A percentile compares a stretch with the other conserved stretches of the same genome.
phyloP scores from a whole-genome alignment of 2,797 vertebrate genomes.

The Valencia hispanica region DNA sequence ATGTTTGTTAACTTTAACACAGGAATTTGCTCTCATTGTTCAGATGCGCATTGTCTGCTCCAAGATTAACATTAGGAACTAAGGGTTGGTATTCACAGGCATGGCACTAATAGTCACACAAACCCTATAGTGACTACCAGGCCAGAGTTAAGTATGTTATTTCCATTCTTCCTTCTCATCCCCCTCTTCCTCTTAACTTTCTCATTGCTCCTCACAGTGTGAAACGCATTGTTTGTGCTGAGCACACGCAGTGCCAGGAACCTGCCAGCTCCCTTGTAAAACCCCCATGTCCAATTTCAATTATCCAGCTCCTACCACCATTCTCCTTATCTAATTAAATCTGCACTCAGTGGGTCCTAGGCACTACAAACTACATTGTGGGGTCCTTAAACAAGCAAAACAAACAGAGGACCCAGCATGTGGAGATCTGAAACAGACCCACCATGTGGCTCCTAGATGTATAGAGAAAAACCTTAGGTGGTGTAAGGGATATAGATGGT shows the following conservation, averaged over 20 bases:
- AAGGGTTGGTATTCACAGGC: constrained; percentile 17
- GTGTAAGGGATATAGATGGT: constrained; percentile 26
- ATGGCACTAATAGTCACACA: constrained; percentile 48
- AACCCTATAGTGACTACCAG: constrained; percentile 55
- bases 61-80: background rate
- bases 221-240: constrained; percentile 64
- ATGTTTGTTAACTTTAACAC: background rate
- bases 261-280: constrained; percentile 65
- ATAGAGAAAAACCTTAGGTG: constrained; percentile 33
- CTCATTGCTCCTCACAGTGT: constrained; percentile 72
- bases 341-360: constrained; percentile 77
- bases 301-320: constrained; percentile 76
- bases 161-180: constrained; percentile 58
- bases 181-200: constrained; percentile 57
- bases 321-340: constrained; percentile 84
- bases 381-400: constrained; percentile 81
- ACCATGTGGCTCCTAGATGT: constrained; percentile 76
- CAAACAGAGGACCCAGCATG: constrained; percentile 80
- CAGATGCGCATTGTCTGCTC: background rate
- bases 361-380: constrained; percentile 75
- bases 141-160: constrained; percentile 70
- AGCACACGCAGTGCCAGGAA: constrained; percentile 63
- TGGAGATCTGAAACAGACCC: constrained; percentile 82
- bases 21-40: background rate
- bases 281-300: constrained; percentile 81